Base-by-base conservation (phyloP, 2,113 vertebrate species). In the Diadophis punctatus region DNA sequence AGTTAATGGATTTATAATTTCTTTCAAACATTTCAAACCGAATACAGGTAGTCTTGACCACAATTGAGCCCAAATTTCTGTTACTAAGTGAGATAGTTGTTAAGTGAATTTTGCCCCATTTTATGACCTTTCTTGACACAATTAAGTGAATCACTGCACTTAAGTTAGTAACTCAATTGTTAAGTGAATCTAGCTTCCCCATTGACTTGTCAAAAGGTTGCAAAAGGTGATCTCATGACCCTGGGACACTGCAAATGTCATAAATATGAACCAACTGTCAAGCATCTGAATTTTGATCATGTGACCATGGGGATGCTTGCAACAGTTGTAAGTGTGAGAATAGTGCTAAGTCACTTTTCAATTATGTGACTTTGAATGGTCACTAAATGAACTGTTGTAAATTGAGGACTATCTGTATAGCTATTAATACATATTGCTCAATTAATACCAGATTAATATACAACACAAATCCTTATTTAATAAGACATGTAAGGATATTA, bases 1-100 rank as follows among this genome's bases (percentile, higher is more conserved):
- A 89, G 95, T 1, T 94, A 93, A 91, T 93, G 43, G 16, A 51
- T 2, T 58, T 88, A 43, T 30, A 93, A 91, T 48, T 93, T 88
- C 85, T 92, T 90, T 80, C 34, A 80, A 80, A 80, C 7, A 80
- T 80, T 80, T 80, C 34, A 39, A 39, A 80, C 34, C 22, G 16
- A 80, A 16, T 8, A 18, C n/a, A 39, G 68, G 14, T 80, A 68
- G 30, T n/a, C 30, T n/a, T 6, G 12, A 68, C 12, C 30, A 68
- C 14, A 68, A 68, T 34, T 68, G 30, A 68, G 63, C 30, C 30
- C 63, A 68, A 68, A 34, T 68, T 68, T 68, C 30, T 68, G 63
- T 68, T 68, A 27, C 9, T 60, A 11, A 68, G 14, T 18, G 12
- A 34, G 30, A 68, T 16, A 7, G 63, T 68, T 63, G 30, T 63